Evolutionary conservation across 2,797 vertebrate genomes (phyloP).

Genomic region (Vespertilio murinus): DNA sequence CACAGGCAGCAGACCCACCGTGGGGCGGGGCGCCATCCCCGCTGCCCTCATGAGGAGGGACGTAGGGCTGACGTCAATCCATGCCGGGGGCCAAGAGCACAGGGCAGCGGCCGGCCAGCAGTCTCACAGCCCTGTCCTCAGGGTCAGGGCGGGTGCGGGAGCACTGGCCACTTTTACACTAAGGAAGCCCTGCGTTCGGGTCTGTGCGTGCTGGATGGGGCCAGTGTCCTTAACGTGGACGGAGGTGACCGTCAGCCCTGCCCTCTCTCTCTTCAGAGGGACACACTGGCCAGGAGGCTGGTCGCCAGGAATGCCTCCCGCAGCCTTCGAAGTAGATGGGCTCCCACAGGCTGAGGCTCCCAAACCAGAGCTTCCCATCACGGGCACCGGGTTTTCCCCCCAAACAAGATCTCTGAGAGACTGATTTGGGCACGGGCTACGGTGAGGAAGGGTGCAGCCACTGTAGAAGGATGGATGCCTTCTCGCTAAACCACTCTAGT

Average conservation of each 20-base stretch:
- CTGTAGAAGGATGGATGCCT: fast-evolving
- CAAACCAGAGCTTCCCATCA: neutral
- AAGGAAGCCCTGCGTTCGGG: neutral
- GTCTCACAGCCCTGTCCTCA: neutral
- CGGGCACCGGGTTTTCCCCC: neutral
- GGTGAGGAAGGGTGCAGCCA: neutral
- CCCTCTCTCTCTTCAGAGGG: neutral
- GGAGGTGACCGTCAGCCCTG: neutral
- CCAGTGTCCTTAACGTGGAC: fast-evolving
- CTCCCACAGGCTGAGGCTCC: neutral
- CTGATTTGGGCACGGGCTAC: neutral
- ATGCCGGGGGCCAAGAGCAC: fast-evolving
- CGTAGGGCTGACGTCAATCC: fast-evolving
- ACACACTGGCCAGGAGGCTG: neutral
- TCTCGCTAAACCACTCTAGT: neutral
- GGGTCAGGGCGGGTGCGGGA: neutral
- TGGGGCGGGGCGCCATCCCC: fast-evolving
- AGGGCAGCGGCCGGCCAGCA: neutral
- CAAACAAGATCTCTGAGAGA: neutral
- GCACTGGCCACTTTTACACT: neutral
- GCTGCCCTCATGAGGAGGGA: fast-evolving
- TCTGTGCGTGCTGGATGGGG: fast-evolving
- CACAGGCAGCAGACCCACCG: fast-evolving
- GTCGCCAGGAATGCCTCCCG: fast-evolving
- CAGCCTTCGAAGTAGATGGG: neutral